Conservation (phyloP, 2,888 invertebrate species). For the Sphecodes monilicornis region DNA sequence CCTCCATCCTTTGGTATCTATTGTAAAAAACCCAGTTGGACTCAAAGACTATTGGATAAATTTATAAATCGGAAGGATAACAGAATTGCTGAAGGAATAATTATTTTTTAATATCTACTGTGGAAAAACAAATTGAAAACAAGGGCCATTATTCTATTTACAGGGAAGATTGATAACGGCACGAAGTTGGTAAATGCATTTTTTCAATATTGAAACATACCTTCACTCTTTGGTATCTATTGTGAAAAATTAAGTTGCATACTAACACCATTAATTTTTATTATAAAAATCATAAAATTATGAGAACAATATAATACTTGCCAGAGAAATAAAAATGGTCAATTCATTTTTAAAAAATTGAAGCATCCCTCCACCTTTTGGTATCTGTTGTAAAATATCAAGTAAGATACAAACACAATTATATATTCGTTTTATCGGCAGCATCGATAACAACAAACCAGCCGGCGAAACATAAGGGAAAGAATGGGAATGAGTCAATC, state of each 20-base stretch:
- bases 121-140: not conserved
- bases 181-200: not conserved
- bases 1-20: not conserved
- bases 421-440: not conserved
- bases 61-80: too few relatives aligned
- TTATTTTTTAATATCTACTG: too few relatives aligned
- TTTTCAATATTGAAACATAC: not conserved
- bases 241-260: too few relatives aligned
- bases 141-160: not conserved
- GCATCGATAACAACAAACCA: not conserved
- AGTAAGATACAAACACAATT: not conserved
- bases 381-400: not conserved
- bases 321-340: not conserved
- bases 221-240: not conserved
- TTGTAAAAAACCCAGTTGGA: not conserved
- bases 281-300: not conserved
- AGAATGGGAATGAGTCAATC: not conserved
- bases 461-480: not conserved
- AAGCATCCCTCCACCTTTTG: not conserved
- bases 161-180: too few relatives aligned
- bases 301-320: not conserved
- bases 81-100: too few relatives aligned
- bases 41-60: not conserved
- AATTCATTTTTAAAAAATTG: not conserved
- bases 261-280: too few relatives aligned